phyloP scores from a whole-genome alignment of 1,140 invertebrate genomes.

The Brachionus rotundiformis region DNA sequence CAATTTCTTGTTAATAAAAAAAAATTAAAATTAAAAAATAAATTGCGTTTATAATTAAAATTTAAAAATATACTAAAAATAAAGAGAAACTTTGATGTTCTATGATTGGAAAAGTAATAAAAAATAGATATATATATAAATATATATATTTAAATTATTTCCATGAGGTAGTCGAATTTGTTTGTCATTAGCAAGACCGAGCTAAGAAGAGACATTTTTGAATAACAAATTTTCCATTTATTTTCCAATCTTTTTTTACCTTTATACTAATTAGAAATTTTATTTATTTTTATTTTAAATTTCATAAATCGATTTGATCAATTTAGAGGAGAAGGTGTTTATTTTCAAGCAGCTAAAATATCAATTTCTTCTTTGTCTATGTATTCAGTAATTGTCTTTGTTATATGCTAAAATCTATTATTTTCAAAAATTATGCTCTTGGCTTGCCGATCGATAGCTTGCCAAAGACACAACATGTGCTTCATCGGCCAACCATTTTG shows the following conservation, averaged over 20 bases:
- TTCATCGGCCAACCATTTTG: not conserved
- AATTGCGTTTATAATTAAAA: constrained; percentile 43
- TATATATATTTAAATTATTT: constrained; percentile 39
- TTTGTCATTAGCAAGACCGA: not conserved
- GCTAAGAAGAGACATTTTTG: constrained; percentile 6
- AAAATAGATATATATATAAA: too few species aligned
- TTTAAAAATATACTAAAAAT: not conserved
- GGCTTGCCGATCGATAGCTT: not conserved
- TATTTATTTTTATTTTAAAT: not conserved
- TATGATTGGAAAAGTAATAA: not conserved
- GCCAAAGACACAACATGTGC: not conserved
- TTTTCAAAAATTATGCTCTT: not conserved
- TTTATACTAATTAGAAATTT: constrained; percentile 1
- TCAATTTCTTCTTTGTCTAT: not conserved
- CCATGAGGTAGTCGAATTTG: not conserved
- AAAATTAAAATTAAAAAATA: too few species aligned
- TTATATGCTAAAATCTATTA: not conserved
- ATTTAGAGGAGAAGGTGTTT: not conserved
- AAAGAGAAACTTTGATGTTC: constrained; percentile 7
- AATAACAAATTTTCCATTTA: constrained; percentile 22
- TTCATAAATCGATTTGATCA: not conserved
- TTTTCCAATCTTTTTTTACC: not conserved
- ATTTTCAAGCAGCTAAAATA: constrained; percentile 1
- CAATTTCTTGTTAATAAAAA: not conserved
- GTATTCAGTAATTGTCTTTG: too few species aligned